Base-by-base conservation (phyloP, 1,140 invertebrate species). In the Pseudomyrmex dendroicus region DNA sequence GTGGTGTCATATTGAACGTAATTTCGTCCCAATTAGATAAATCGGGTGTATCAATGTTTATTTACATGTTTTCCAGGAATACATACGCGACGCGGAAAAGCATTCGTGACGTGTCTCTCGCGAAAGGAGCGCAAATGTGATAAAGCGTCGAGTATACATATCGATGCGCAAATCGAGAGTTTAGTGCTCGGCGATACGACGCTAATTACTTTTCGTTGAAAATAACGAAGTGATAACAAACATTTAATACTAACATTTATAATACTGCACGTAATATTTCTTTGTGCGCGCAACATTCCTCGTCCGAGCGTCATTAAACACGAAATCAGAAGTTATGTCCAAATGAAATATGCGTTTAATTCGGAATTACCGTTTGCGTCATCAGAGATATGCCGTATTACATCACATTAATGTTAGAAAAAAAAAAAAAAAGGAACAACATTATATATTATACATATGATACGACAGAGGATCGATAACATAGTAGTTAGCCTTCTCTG, bases 211-310 rank as follows among this genome's bases (percentile, higher is more conserved):
- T 80, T 80, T 80, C 66, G 76, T 72, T 66, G 76, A 20, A 80
- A 80, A 80, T 72, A 80, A 80, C 76, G 44, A 80, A 80, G 66
- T 80, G 66, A 80, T 80, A 80, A 80, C 72, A 80, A 80, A 80
- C 76, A 80, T 80, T 80, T 80, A 80, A 80, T 80, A 57, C 66
- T 72, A 72, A 72, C 76, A 59, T 80, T 59, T 70, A 80, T 80
- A 80, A 80, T 72, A 56, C 56, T 22, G 44, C 15, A 44, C 66
- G 54, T 67, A 22, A 80, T 70, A 80, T 72, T 80, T 80, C 76
- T 80, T 80, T 80, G 76, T 80, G 20, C 64, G 20, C 54, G 15
- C 46, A 44, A 66, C 54, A 61, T 80, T 80, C 54, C 76, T 59
- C 73, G 54, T 48, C 57, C 56, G 64, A 56, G 17, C 64, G 35